Percentiles rank a stretch among this genome's conserved stretches.
phyloP scores from a whole-genome alignment of 1,140 invertebrate species.

The Heliconius hermathena region DNA sequence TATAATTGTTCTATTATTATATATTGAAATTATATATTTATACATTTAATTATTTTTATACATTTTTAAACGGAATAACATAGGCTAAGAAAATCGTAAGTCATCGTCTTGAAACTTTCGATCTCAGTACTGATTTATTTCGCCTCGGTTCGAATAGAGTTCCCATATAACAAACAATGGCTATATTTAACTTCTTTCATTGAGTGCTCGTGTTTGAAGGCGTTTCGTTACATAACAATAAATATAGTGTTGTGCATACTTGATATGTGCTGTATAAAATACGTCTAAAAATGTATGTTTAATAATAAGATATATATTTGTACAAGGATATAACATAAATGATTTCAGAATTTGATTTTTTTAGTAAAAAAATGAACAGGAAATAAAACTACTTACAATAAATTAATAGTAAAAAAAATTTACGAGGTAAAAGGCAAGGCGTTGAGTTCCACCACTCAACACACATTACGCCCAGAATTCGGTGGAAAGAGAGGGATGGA shows the following conservation, averaged over 20 bases:
- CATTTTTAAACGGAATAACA: too few relatives aligned
- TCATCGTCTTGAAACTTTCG: not conserved
- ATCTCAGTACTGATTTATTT: not conserved
- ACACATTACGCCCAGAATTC: too few relatives aligned
- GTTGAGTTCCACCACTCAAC: too few relatives aligned
- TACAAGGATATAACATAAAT: not conserved
- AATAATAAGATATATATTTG: not conserved
- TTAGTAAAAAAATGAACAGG: not conserved
- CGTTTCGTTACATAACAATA: not conserved
- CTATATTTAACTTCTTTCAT: conserved; percentile 4
- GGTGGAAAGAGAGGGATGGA: too few relatives aligned
- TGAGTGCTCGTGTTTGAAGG: not conserved
- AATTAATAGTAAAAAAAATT: too few relatives aligned
- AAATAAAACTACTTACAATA: not conserved
- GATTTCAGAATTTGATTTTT: not conserved
- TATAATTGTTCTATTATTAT: not conserved
- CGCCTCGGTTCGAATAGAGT: not conserved
- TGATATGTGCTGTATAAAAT: not conserved
- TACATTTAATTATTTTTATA: too few relatives aligned
- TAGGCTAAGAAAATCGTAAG: not conserved
- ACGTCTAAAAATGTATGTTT: not conserved
- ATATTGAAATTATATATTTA: not conserved
- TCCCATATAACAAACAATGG: not conserved
- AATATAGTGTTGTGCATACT: not conserved
- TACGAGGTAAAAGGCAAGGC: too few relatives aligned